These are phyloP conservation scores for Cetoscarus ocellatus DNA, from an alignment of 2,797 vertebrate genomes.

Conservation along the genomic window DNA sequence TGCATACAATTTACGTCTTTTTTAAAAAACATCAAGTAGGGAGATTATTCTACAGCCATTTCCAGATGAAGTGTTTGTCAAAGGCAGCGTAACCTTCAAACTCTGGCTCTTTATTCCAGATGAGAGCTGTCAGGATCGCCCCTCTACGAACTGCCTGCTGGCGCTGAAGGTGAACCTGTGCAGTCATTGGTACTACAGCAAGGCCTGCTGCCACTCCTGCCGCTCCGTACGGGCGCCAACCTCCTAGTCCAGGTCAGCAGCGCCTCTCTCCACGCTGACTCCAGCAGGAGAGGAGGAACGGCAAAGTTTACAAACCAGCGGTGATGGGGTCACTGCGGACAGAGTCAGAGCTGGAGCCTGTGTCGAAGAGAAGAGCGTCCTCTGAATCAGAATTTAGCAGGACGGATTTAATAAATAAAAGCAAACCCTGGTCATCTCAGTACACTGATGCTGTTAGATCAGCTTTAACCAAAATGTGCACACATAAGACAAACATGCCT, in stretches of 20 bases:
- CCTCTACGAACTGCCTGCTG: constrained; percentile 95
- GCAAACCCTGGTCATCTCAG: neutral
- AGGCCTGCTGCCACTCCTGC: constrained; percentile 97
- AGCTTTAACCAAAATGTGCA: neutral
- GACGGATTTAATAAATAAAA: neutral
- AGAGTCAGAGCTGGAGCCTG: constrained; percentile 6
- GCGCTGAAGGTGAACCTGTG: constrained; percentile 98
- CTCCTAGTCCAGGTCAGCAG: constrained; percentile 64
- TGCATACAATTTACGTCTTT: no score
- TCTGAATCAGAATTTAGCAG: neutral
- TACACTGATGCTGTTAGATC: neutral
- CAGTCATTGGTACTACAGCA: constrained; percentile 99
- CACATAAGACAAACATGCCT: neutral
- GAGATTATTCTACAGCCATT: no score
- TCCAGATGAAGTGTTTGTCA: no score
- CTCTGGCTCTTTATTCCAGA: constrained; percentile 76
- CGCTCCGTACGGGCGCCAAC: constrained; percentile 66
- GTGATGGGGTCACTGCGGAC: constrained; percentile 44
- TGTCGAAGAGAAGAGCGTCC: constrained; percentile 15
- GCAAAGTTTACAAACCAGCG: neutral
- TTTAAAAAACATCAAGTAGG: no score
- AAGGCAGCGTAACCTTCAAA: no score
- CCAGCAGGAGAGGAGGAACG: constrained; percentile 15
- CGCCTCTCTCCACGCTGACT: constrained; percentile 14
- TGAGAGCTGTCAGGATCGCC: constrained; percentile 97